Percentiles rank a stretch among this genome's conserved stretches.
These are phyloP conservation scores for Peromyscus maniculatus DNA, from an alignment of 2,113 vertebrate species.

Conservation along the genomic window DNA sequence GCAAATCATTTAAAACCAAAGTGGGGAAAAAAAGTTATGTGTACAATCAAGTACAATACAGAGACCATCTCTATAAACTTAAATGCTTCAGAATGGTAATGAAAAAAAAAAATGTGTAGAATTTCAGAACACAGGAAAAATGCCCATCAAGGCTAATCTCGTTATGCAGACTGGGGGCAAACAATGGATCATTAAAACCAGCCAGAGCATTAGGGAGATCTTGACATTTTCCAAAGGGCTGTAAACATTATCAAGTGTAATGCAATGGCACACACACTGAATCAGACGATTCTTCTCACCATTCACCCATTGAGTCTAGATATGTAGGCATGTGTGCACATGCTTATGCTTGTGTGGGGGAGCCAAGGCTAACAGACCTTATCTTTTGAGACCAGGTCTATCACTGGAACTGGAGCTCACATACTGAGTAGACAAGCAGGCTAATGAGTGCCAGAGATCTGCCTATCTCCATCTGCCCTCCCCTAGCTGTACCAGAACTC, in stretches of 20 bases:
- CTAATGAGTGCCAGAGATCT: background rate
- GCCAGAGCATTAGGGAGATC: background rate
- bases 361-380: background rate
- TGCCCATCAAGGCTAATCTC: background rate
- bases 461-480: background rate
- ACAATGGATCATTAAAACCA: constrained; percentile 1
- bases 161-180: constrained; percentile 39
- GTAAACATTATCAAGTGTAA: background rate
- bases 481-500: background rate
- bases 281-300: background rate
- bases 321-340: background rate
- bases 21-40: background rate
- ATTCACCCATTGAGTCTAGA: background rate
- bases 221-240: background rate
- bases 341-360: too few species aligned
- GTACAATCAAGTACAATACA: constrained; percentile 38
- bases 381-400: background rate
- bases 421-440: background rate
- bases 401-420: background rate
- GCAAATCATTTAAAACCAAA: constrained; percentile 54
- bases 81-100: constrained; percentile 52
- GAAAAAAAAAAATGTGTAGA: constrained; percentile 31
- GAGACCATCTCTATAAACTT: constrained; percentile 45
- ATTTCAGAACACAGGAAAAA: constrained; percentile 53
- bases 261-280: background rate